Evolutionary conservation across 2,113 vertebrate genomes (phyloP), one percentile per base, ranked within the genome.

Genomic region (Rynchops niger): DNA sequence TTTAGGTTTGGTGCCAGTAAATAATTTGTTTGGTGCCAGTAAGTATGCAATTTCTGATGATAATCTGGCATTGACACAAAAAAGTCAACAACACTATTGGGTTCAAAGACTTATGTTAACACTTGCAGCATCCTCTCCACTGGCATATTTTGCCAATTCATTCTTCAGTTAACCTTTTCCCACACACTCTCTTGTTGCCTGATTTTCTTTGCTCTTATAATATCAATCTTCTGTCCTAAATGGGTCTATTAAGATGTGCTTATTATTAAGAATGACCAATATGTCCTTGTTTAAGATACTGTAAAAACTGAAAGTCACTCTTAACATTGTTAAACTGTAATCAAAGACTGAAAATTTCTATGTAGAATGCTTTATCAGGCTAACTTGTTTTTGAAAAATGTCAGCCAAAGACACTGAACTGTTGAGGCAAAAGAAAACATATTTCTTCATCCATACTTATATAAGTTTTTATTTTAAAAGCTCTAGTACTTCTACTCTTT

Each of bases 161-260:
- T 94, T 91, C 65, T 87, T 94, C 52, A 43, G 71, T 66, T 91
- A 91, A 71, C 42, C n/a, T 87, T 91, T 94, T 91, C 66, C 38
- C 61, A 59, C 38, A 66, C 23, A 55, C 26, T 65, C 20, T 90
- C 58, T 61, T 78, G 50, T 91, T 82, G 45, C 40, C n/a, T 67
- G 45, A 72, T 82, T 91, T 82, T 91, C 45, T 78, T 90, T 66
- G 52, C 52, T 87, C 47, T 78, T 82, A 61, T 82, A 82, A 63
- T 82, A 90, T 70, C 52, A 72, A 59, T 94, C 38, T 86, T 90
- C 65, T 87, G 40, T 43, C 40, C 45, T 77, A 90, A 90, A 86
- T 82, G 38, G 32, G 50, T 94, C 50, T 86, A 32, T 87, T 86
- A 86, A 82, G 56, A 90, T 3, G 18, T 90, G 43, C 21, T 86